Percentiles rank a stretch among this genome's conserved stretches.
These are phyloP conservation scores for Corythaeola cristata DNA, from an alignment of 2,113 vertebrate genomes.

Conservation along the genomic window DNA sequence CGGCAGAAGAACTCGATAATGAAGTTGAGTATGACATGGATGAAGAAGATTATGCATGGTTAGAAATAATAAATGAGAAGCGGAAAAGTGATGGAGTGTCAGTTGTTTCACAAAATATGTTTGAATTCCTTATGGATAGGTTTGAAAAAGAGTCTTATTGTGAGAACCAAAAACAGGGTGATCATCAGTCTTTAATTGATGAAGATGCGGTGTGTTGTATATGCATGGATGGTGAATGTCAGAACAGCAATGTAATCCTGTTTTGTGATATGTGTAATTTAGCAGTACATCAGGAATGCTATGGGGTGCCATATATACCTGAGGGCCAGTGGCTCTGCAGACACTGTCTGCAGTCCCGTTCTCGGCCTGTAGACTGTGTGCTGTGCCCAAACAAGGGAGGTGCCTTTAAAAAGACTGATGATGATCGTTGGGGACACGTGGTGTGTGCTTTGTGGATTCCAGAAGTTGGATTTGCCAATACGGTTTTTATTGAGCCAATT, in stretches of 20 bases:
- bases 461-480: conserved; percentile 97
- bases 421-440: conserved; percentile 96
- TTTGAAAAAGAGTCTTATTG: conserved; percentile 94
- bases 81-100: conserved; percentile 87
- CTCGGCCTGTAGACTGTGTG: conserved; percentile 87
- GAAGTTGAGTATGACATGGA: conserved; percentile 99
- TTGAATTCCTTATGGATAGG: conserved; percentile 96
- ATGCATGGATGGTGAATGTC: conserved; percentile 94
- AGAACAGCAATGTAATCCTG: conserved; percentile 96
- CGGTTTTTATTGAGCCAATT: conserved; percentile 96
- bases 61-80: conserved; percentile 93
- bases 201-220: conserved; percentile 96
- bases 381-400: conserved; percentile 96
- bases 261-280: conserved; percentile 96
- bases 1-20: conserved; percentile 91
- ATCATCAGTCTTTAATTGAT: conserved; percentile 86
- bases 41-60: conserved; percentile 96
- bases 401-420: conserved; percentile 96
- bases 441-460: conserved; percentile 98
- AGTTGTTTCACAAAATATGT: conserved; percentile 91
- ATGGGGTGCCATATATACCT: conserved; percentile 97
- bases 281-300: conserved; percentile 98
- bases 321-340: conserved; percentile 98
- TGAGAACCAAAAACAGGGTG: conserved; percentile 89
- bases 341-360: conserved; percentile 90